Conservation (phyloP, 1,140 invertebrate species). For the Tetraneura akinire region DNA sequence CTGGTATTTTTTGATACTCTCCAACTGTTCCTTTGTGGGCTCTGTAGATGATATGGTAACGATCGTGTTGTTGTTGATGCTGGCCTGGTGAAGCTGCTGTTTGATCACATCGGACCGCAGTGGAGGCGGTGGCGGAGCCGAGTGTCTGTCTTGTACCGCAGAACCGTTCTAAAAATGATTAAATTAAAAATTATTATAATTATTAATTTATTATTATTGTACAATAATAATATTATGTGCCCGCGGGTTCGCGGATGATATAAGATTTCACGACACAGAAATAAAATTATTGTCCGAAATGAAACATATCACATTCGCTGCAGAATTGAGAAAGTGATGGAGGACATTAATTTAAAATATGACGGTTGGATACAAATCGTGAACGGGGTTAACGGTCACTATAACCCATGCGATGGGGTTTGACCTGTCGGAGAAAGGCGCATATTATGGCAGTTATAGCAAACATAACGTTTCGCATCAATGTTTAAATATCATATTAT, state of each 20-base stretch:
- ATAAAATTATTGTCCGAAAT: background rate
- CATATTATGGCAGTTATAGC: background rate
- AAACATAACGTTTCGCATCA: background rate
- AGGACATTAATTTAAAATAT: background rate
- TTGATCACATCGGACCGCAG: conserved; percentile 52
- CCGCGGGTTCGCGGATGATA: background rate
- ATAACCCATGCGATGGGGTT: conserved; percentile 7
- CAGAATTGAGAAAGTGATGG: background rate
- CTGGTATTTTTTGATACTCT: conserved; percentile 88
- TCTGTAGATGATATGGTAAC: conserved; percentile 59
- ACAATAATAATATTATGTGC: background rate
- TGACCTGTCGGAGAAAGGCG: conserved; percentile 25
- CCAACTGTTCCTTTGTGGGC: conserved; percentile 80
- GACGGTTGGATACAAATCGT: background rate
- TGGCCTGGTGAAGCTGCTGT: conserved; percentile 54
- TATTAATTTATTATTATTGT: too few species aligned
- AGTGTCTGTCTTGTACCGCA: conserved; percentile 57
- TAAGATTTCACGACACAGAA: background rate
- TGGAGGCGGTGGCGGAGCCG: conserved; percentile 71
- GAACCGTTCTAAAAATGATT: conserved; percentile 60
- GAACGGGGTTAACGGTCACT: background rate
- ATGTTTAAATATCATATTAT: background rate
- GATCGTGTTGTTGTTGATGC: conserved; percentile 60
- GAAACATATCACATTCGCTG: background rate
- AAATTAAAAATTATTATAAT: too few species aligned